phyloP scores from a whole-genome alignment of 2,797 vertebrate genomes.

The Anguilla megastoma region DNA sequence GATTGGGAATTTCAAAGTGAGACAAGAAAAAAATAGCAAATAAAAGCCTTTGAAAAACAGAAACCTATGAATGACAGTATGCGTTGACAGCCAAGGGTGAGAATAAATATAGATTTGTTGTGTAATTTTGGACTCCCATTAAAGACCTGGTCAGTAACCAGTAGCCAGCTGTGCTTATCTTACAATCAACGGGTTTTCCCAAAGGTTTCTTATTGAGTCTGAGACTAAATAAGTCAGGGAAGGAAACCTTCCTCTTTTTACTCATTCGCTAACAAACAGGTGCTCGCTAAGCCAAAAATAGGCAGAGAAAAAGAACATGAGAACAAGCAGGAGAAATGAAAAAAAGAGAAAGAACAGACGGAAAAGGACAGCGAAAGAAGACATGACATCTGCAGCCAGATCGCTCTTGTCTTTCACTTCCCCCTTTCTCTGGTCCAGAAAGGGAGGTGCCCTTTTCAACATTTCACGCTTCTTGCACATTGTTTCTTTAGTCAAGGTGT shows the following conservation, averaged over 20 bases:
- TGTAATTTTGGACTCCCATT: background rate
- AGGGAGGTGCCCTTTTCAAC: background rate
- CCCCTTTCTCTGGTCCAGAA: background rate
- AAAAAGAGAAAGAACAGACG: background rate
- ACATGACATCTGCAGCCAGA: background rate
- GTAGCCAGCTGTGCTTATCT: background rate
- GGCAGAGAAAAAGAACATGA: background rate
- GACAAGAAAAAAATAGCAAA: background rate
- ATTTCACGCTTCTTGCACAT: background rate
- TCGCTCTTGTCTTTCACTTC: constrained; percentile 5
- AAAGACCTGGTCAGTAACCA: background rate
- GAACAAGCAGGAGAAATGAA: background rate
- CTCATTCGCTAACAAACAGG: background rate
- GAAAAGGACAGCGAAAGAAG: background rate
- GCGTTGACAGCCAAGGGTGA: background rate
- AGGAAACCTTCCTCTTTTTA: background rate
- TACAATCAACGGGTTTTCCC: background rate
- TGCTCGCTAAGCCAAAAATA: constrained; percentile 5
- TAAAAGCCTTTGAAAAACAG: background rate
- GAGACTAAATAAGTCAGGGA: background rate
- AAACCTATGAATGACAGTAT: background rate
- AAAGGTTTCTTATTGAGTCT: background rate
- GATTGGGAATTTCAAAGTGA: background rate
- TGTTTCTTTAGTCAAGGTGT: background rate
- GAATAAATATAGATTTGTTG: background rate